Conservation (phyloP, 2,113 vertebrate species). For the Cryptomyrus ogoouensis region DNA sequence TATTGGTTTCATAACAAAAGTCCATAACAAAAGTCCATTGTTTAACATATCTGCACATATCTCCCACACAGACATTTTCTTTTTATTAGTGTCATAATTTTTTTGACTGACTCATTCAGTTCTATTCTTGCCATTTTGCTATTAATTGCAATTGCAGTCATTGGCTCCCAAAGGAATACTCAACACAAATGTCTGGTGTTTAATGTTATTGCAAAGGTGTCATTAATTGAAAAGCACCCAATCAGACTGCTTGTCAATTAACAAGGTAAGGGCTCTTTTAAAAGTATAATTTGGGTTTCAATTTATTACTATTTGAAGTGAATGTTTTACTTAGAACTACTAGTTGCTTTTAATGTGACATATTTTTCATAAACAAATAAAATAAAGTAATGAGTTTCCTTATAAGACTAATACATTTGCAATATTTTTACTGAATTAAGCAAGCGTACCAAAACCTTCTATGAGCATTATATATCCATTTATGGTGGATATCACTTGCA, state of each 20-base stretch:
- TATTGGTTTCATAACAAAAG: neutral
- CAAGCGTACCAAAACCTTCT: neutral
- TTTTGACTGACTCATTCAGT: neutral
- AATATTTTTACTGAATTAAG: neutral
- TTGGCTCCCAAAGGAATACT: neutral
- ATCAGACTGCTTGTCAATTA: neutral
- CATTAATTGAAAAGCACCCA: neutral
- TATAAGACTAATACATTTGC: neutral
- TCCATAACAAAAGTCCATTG: neutral
- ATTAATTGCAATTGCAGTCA: neutral
- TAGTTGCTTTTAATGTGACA: neutral
- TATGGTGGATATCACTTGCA: neutral
- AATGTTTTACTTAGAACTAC: neutral
- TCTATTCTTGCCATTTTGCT: neutral
- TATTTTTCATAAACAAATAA: neutral
- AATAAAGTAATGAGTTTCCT: neutral
- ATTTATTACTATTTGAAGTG: neutral
- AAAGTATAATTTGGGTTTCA: neutral
- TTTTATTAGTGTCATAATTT: neutral
- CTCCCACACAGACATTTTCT: neutral
- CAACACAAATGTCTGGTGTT: neutral
- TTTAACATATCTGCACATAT: neutral
- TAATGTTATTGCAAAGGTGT: neutral
- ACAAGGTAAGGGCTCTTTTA: neutral
- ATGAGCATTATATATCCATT: neutral